Evolutionary conservation across 1,140 invertebrate species (phyloP).

Genomic region (Cecropterus lyciades): DNA sequence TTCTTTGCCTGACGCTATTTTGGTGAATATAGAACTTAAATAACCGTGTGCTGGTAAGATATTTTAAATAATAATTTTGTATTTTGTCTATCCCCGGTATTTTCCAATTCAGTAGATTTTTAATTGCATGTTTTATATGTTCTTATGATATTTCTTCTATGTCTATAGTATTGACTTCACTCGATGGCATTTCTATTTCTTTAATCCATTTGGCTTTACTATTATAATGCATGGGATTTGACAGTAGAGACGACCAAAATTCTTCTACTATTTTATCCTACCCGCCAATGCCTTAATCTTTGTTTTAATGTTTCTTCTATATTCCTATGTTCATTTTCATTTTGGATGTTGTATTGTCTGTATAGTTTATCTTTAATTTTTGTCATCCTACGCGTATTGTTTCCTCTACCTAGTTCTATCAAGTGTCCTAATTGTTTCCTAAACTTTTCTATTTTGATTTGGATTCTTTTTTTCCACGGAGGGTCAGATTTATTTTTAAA

Average conservation of each 20-base stretch:
- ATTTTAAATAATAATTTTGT: conserved; percentile 36
- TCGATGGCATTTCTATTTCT: no score
- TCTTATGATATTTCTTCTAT: no score
- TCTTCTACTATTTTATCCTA: no score
- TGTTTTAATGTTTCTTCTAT: no score
- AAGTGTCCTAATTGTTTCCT: conserved; percentile 24
- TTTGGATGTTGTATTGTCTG: no score
- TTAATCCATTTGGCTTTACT: no score
- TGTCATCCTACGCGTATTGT: conserved; percentile 10
- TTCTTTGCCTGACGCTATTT: conserved; percentile 22
- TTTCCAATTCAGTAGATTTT: conserved; percentile 42
- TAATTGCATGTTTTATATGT: no score
- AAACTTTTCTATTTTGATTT: conserved; percentile 19
- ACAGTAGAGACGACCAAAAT: no score
- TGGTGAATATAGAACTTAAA: conserved; percentile 17
- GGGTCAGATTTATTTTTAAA: conserved; percentile 6
- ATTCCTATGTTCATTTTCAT: no score
- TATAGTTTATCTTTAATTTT: background rate
- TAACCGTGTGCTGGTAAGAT: conserved; percentile 34
- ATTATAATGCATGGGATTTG: no score
- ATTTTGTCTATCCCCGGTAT: conserved; percentile 25
- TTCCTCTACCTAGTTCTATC: conserved; percentile 11
- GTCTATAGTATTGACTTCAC: no score
- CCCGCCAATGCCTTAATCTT: no score
- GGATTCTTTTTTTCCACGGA: conserved; percentile 27